Evolutionary conservation across 64 coral and sea anemone genomes (phyloP).

Genomic region (Cladopsammia gracilis): DNA sequence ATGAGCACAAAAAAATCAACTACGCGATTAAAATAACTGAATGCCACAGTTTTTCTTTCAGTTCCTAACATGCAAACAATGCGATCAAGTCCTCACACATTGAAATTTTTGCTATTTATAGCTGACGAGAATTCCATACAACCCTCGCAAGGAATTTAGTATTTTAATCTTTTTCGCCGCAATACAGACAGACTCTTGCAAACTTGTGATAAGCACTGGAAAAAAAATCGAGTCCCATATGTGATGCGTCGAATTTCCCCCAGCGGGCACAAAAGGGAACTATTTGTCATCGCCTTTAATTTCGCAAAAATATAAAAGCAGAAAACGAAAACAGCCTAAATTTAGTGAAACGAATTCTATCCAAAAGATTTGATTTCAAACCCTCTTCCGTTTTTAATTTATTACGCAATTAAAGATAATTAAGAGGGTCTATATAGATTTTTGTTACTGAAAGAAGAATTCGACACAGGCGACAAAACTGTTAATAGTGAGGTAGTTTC

Average conservation of each 20-base stretch:
- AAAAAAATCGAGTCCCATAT: not conserved
- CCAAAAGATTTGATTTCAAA: not conserved
- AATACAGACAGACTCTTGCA: not conserved
- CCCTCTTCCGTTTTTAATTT: not conserved
- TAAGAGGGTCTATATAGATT: too few relatives aligned
- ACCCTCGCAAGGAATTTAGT: not conserved
- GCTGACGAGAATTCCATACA: not conserved
- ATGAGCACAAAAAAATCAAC: too few relatives aligned
- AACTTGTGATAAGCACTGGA: not conserved
- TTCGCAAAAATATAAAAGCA: not conserved
- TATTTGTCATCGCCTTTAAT: not conserved
- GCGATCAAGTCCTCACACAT: not conserved
- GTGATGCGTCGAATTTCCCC: not conserved
- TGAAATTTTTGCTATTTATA: conserved; percentile 12
- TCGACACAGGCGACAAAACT: too few relatives aligned
- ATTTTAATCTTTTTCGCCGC: conserved; percentile 48
- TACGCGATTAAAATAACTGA: too few relatives aligned
- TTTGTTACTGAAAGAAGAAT: too few relatives aligned
- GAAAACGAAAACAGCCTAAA: not conserved
- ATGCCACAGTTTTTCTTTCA: too few relatives aligned
- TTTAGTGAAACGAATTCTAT: not conserved
- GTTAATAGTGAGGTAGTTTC: too few relatives aligned
- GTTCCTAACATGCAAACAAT: not conserved
- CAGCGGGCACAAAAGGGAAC: not conserved
- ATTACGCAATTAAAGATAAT: too few relatives aligned